Evolutionary conservation across 2,113 vertebrate genomes (phyloP).

Genomic region (Centropristis striata): DNA sequence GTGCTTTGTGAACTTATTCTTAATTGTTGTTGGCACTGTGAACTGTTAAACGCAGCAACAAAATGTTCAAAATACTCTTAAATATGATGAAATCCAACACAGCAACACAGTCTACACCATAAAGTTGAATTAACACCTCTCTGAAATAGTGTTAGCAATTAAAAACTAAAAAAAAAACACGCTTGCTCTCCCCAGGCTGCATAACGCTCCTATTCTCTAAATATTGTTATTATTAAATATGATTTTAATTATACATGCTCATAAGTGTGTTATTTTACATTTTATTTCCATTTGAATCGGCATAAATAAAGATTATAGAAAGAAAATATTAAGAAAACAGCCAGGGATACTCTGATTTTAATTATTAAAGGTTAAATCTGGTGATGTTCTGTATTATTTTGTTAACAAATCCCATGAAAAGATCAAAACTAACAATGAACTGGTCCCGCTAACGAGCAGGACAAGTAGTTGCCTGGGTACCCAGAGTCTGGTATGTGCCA

Average conservation of each 20-base stretch:
- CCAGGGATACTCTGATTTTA: no score
- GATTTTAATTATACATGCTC: conserved; percentile 22
- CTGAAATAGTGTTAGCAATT: conserved; percentile 20
- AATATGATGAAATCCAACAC: not conserved
- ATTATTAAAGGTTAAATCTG: conserved; percentile 5
- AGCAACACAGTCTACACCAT: not conserved
- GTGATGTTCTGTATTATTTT: not conserved
- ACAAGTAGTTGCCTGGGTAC: not conserved
- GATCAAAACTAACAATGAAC: not conserved
- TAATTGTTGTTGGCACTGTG: not conserved
- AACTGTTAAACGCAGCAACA: conserved; percentile 21
- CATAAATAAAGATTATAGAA: not conserved
- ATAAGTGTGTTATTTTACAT: not conserved
- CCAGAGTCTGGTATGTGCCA: not conserved
- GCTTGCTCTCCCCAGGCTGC: not conserved
- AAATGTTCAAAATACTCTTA: conserved; percentile 11
- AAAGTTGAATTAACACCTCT: conserved; percentile 20
- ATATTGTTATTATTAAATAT: conserved; percentile 3
- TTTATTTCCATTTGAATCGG: not conserved
- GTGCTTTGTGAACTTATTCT: conserved; percentile 9
- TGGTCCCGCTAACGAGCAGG: not conserved
- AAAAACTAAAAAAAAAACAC: conserved; percentile 1
- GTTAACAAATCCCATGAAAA: conserved; percentile 16
- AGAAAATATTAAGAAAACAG: not conserved
- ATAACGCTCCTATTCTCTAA: not conserved